Evolutionary conservation across 2,113 vertebrate species (phyloP), one percentile per base, ranked within the genome.

Genomic region (Nibea coibor): DNA sequence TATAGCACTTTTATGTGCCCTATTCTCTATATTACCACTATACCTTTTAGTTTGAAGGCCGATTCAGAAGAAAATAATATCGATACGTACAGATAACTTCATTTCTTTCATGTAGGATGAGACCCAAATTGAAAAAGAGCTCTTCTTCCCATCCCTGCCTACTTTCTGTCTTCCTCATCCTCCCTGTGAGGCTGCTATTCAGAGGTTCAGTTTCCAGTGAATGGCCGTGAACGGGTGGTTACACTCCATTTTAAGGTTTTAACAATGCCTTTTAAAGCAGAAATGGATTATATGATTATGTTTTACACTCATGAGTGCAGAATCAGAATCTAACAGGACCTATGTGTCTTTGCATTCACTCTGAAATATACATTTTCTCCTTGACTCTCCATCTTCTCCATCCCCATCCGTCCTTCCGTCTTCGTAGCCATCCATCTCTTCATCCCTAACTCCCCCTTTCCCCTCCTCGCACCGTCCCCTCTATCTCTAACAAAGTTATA

Each of bases 401-500:
- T 39, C 48, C 51, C 43, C 74, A 75, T 67, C 26, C 7, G 2
- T 61, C 51, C 31, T 15, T 63, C 6, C 10, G 9, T 56, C 22
- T 35, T 24, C 35, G 62, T 39, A 22, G 20, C 62, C 61, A 53
- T 54, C 63, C 24, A 45, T 69, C 66, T 58, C 24, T 22, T 69
- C 12, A 61, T 51, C 54, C 12, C 6, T 35, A 39, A 16, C 12
- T 22, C 43, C n/a, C 6, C 5, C 1, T 28, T 28, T 65, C 19
- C 15, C 39, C 51, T 20, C 17, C 43, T 66, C 15, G 1, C 50
- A 28, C 54, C 66, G 47, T 39, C 50, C 17, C 14, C 8, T 53
- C n/a, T 50, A 12, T 66, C 61, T 43, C 51, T 42, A 19, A 62
- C 45, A 56, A 54, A 51, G 56, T 71, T 65, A 61, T 63, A 71